These are phyloP conservation scores for Todiramphus saurophagus DNA, from an alignment of 2,113 vertebrate genomes.

Conservation along the genomic window DNA sequence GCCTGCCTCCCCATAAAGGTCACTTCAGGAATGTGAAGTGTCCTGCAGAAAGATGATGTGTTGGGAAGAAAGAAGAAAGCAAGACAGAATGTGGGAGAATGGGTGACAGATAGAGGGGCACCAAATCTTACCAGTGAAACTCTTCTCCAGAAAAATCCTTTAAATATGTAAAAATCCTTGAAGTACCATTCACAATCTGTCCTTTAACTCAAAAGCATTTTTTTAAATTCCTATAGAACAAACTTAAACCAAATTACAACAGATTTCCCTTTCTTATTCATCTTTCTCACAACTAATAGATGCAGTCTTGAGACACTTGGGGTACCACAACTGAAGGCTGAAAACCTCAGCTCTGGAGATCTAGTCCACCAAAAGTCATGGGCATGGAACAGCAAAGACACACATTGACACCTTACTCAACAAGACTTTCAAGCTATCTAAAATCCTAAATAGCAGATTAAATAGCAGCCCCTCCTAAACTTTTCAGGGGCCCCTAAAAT, in stretches of 20 bases:
- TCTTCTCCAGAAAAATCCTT: background rate
- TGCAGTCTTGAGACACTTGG: fast-evolving
- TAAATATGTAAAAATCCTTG: background rate
- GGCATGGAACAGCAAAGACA: background rate
- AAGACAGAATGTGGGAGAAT: background rate
- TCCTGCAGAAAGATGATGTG: background rate
- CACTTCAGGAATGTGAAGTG: background rate
- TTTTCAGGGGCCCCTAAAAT: background rate
- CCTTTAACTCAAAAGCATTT: background rate
- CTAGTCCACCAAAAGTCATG: background rate
- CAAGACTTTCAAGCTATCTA: background rate
- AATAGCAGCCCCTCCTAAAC: background rate
- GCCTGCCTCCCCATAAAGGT: background rate
- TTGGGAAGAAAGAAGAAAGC: background rate
- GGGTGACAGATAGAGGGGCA: background rate
- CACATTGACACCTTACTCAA: background rate
- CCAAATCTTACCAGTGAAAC: background rate
- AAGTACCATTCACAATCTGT: background rate
- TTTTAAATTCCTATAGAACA: background rate
- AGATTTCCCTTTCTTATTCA: background rate
- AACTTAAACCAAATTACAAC: background rate
- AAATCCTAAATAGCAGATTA: background rate
- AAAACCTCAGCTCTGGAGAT: background rate
- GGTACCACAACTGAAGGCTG: background rate
- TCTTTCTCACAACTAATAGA: background rate